Conservation (phyloP, 2,888 invertebrate genomes). For the Yponomeuta sedellus region DNA sequence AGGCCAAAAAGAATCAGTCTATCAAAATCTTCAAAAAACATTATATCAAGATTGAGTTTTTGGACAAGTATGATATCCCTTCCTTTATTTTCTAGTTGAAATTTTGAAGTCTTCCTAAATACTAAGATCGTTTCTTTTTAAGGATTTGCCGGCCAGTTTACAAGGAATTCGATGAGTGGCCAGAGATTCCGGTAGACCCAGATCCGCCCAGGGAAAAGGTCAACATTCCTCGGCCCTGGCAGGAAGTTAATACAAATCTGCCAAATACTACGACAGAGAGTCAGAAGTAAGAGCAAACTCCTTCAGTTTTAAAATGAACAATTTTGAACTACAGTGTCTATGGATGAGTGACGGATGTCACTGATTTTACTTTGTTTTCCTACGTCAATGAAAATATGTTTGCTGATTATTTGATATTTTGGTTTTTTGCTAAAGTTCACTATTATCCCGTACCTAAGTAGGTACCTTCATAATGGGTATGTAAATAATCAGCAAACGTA, state of each 20-base stretch:
- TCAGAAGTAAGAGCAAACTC: constrained; percentile 45
- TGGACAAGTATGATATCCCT: constrained; percentile 74
- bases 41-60: constrained; percentile 84
- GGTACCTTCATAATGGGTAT: too few relatives aligned
- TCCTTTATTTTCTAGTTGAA: constrained; percentile 21
- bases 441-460: too few relatives aligned
- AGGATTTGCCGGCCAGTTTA: constrained; percentile 78
- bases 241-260: constrained; percentile 33
- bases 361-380: too few relatives aligned
- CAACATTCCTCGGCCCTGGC: constrained; percentile 35
- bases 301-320: neutral
- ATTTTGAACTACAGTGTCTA: too few relatives aligned
- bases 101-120: constrained; percentile 10
- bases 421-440: too few relatives aligned
- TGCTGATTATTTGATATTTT: too few relatives aligned
- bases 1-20: constrained; percentile 66
- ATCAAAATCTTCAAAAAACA: constrained; percentile 79
- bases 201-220: constrained; percentile 54
- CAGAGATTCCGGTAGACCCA: constrained; percentile 67
- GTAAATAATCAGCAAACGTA: too few relatives aligned
- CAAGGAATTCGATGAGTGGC: constrained; percentile 80
- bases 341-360: too few relatives aligned
- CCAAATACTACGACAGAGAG: constrained; percentile 27
- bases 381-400: too few relatives aligned
- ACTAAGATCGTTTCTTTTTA: constrained; percentile 26